Percentiles rank a stretch among this genome's conserved stretches.
Conservation (phyloP, 2,888 invertebrate genomes). For the Pseudococcus jackbeardsleyi region DNA sequence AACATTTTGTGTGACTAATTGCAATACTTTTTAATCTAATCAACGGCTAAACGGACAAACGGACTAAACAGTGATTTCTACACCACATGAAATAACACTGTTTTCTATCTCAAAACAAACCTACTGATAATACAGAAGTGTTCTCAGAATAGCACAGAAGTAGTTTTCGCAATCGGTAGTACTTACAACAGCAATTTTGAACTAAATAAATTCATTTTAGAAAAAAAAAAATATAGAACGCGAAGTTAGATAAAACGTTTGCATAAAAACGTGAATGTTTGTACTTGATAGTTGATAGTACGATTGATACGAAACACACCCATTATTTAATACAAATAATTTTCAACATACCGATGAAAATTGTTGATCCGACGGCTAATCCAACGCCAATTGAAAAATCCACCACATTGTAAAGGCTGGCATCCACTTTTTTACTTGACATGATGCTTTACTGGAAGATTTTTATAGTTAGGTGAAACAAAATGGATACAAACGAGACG, state of each 20-base stretch:
- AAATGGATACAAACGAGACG: not conserved
- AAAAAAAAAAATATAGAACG: not conserved
- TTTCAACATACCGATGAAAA: conserved; percentile 80
- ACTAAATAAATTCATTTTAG: not conserved
- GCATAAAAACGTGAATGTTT: not conserved
- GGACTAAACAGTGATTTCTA: not conserved
- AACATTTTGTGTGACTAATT: not conserved
- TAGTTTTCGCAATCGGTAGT: not conserved
- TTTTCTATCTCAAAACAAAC: not conserved
- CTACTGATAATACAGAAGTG: not conserved
- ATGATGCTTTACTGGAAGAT: conserved; percentile 19
- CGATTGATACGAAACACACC: not conserved
- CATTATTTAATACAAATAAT: not conserved
- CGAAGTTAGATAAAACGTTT: not conserved
- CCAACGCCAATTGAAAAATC: conserved; percentile 81
- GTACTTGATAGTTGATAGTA: not conserved
- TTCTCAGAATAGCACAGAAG: not conserved
- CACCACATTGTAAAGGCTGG: conserved; percentile 67
- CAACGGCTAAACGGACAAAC: not conserved
- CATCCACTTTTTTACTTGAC: not conserved
- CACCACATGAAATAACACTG: not conserved
- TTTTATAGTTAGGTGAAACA: not conserved
- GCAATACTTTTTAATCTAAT: conserved; percentile 11
- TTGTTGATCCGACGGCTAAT: conserved; percentile 83
- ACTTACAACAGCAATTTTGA: not conserved